Base-by-base conservation (phyloP, 92 coral and sea anemone species). In the Paragorgia papillata region DNA sequence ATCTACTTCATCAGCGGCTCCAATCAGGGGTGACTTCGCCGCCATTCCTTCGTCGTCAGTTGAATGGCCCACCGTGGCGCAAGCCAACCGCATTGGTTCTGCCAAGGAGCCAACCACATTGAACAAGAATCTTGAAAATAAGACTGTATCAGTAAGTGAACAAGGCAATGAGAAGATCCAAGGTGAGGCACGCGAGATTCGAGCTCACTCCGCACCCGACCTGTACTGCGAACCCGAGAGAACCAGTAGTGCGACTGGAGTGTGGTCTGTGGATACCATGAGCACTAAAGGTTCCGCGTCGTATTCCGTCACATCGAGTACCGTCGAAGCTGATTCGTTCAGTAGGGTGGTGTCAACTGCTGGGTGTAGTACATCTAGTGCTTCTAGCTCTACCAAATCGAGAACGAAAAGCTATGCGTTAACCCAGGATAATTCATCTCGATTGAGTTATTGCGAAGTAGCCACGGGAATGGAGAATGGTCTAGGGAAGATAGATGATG, bases 1-100 rank as follows among this genome's bases (percentile, higher is more conserved):
- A 9, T 73, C 89, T 32, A 85, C 34, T 73, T 74, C 88, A 9
- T 83, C 89, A 3, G 84, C 88, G 3, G 79, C 85, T 29, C 87
- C 97, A 7, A 90, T 84, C 34, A 83, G 88, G n/a, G 94, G 95
- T 26, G 89, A 91, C 85, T 95, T 80, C 48, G 89, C 94, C 29
- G 99, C 99, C 13, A 86, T 95, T 6, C 83, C 92, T 3, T 85
- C 88, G 19, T 82, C 96, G 3, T 77, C 98, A 13, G 83, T 93
- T 0, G 99, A 95, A 59, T 95, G 99, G 99, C 99, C 99, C 6
- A 95, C 99, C 43, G 92, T 95, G 17, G 82, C 83, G 37, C 99
- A 95, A 83, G 99, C 99, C 1, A 89, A 91, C 66, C 88, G 87
- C 57, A 39, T 57, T 7, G 46, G 62, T n/a, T 2, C 63, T 0